Evolutionary conservation across 2,797 vertebrate species (phyloP), one percentile per base, ranked within the genome.

Genomic region (Microctenopoma lineatum): DNA sequence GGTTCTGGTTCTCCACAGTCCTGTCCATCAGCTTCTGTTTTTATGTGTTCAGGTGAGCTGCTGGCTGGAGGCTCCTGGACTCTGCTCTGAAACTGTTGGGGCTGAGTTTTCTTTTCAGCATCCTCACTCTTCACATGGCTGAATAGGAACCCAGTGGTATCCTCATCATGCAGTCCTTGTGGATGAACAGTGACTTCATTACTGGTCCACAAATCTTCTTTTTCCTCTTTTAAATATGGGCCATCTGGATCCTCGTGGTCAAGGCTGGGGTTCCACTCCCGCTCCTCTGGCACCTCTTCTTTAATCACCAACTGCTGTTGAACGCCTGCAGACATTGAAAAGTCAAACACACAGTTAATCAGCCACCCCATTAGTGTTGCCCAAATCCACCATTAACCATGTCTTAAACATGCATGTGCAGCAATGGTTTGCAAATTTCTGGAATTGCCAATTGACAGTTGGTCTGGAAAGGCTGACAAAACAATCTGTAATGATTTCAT

Each of bases 261-360:
- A 11, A 7, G 45, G 1, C 50, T 12, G 25, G 21, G 5, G 7
- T 9, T 34, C 54, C 32, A 42, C 14, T 54, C 47, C 52, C 32
- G 59, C 51, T 57, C 56, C 73, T 61, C 65, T 13, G 52, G 21
- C 38, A 25, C 16, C 14, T 62, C 62, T 18, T 71, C 55, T 45
- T 67, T 57, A 13, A 66, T 38, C 25, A 44, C 21, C 45, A 53
- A 32, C 27, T 42, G 44, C n/a, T 56, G 67, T 27, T 50, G 69
- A 27, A 55, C 29, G 0, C 34, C 70, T 62, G 47, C 29, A 58
- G 21, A 26, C 8, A 66, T 1, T 41, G 11, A 21, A 45, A 48
- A 56, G 1, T 42, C 13, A 70, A 10, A 56, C 44, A 51, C 13
- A 56, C 6, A 34, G 7, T 36, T 0, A 3, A 14, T 21, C 21